phyloP scores from a whole-genome alignment of 2,888 invertebrate genomes.

The Lordiphosa fenestrarum region DNA sequence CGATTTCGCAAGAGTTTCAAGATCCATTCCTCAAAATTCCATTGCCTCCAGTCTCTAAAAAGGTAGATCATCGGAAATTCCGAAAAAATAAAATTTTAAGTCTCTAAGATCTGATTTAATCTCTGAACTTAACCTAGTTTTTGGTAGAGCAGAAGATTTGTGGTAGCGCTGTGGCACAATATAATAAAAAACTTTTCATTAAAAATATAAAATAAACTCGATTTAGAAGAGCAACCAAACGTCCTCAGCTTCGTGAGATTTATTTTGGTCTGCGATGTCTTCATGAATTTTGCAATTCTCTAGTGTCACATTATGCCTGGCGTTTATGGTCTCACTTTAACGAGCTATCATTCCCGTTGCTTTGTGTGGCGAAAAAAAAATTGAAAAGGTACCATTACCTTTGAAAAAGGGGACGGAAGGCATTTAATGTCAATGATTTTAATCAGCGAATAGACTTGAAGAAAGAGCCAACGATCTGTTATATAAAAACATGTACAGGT shows the following conservation, averaged over 20 bases:
- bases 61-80: no score
- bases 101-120: no score
- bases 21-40: no score
- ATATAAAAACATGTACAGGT: no score
- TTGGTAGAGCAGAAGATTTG: no score
- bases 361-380: slow-evolving; percentile 30
- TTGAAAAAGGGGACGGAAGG: background rate
- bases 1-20: no score
- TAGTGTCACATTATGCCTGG: slow-evolving; percentile 43
- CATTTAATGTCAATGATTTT: background rate
- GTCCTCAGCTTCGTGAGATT: background rate
- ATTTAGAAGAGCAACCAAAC: slow-evolving; percentile 6
- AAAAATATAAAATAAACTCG: no score
- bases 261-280: slow-evolving; percentile 25
- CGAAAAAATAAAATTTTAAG: no score
- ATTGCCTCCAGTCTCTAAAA: no score
- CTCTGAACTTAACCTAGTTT: no score
- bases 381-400: background rate
- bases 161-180: no score
- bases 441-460: background rate
- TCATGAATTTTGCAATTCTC: slow-evolving; percentile 54
- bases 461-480: background rate
- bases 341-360: slow-evolving; percentile 35
- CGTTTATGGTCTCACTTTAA: slow-evolving; percentile 43
- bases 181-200: no score